phyloP scores from a whole-genome alignment of 2,113 vertebrate species.

The Bettongia penicillata region DNA sequence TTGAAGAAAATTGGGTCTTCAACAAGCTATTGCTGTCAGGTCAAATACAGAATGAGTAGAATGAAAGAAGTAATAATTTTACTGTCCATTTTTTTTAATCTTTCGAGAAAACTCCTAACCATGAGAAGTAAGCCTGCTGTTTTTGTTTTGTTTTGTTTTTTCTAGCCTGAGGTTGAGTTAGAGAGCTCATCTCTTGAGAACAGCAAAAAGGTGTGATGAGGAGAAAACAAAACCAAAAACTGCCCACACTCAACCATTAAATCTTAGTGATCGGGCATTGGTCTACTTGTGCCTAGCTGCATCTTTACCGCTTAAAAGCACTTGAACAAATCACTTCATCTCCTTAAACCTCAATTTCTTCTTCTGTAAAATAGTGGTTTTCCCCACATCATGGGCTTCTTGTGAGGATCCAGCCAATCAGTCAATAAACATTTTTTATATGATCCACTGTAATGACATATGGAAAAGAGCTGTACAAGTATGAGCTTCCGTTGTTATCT shows the following conservation, averaged over 20 bases:
- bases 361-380: neutral
- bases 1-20: slow-evolving; percentile 33
- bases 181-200: neutral
- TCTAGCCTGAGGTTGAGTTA: slow-evolving; percentile 1
- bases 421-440: neutral
- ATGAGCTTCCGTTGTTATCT: neutral
- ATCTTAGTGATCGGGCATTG: neutral
- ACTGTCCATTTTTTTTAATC: slow-evolving; percentile 69
- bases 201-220: neutral
- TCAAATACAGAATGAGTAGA: slow-evolving; percentile 63
- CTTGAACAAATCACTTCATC: neutral
- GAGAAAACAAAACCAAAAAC: neutral
- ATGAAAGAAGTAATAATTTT: slow-evolving; percentile 50
- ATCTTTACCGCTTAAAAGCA: neutral
- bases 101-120: slow-evolving; percentile 46
- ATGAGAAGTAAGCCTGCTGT: slow-evolving; percentile 58
- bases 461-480: neutral
- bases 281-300: neutral
- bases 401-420: neutral
- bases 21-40: slow-evolving; percentile 69
- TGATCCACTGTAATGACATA: neutral
- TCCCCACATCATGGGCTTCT: neutral
- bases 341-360: neutral
- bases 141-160: slow-evolving; percentile 2
- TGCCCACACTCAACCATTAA: neutral